phyloP scores from a whole-genome alignment of 2,113 vertebrate species.

The Tyto alba region DNA sequence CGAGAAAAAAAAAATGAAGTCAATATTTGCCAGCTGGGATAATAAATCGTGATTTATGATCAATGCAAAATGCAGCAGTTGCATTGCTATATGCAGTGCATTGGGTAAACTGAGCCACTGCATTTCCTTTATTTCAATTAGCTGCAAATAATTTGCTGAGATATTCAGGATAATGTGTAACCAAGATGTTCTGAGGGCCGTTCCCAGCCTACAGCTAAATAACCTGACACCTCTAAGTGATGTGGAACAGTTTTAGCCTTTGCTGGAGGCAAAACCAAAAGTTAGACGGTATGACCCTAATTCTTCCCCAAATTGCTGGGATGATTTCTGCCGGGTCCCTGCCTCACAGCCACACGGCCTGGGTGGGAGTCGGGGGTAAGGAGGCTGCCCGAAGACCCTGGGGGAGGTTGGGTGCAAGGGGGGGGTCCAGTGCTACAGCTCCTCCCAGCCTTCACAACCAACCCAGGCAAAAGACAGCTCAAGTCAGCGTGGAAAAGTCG shows the following conservation, averaged over 20 bases:
- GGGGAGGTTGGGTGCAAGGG: background rate
- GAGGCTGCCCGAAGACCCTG: background rate
- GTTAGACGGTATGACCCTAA: background rate
- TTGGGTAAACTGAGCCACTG: background rate
- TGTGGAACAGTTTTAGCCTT: conserved; percentile 45
- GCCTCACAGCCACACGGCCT: background rate
- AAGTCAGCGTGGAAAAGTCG: accelerated
- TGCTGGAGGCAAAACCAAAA: conserved; percentile 47
- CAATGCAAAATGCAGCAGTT: background rate
- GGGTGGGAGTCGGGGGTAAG: background rate
- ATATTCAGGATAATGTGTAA: conserved; percentile 55
- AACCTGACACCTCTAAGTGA: conserved; percentile 58
- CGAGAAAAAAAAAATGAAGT: background rate
- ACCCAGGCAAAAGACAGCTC: background rate
- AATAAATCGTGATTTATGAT: conserved; percentile 26
- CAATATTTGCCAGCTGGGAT: conserved; percentile 31
- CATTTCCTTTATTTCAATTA: conserved; percentile 51
- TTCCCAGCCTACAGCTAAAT: conserved; percentile 20
- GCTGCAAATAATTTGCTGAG: conserved; percentile 28
- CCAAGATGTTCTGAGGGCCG: conserved; percentile 35
- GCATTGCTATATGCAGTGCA: background rate
- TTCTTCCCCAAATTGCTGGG: background rate
- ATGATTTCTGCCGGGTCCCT: conserved; percentile 24
- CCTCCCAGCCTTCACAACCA: background rate
- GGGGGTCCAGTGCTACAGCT: accelerated